A percentile compares a stretch with the other conserved stretches of the same genome.
phyloP scores from a whole-genome alignment of 2,113 vertebrate genomes.

The Chrysochloris asiatica region DNA sequence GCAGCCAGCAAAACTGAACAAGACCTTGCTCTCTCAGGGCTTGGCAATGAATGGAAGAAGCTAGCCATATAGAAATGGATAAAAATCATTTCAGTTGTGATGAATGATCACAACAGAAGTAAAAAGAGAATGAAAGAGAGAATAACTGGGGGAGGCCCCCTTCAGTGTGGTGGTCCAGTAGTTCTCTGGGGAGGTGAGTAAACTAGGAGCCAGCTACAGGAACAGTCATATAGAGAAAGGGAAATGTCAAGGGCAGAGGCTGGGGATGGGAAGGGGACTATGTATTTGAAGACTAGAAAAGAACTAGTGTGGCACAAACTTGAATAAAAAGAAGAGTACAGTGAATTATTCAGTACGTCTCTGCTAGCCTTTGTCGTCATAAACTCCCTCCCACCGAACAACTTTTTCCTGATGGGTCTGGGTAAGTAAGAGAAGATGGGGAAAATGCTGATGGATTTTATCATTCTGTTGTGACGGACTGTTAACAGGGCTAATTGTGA shows the following conservation, averaged over 20 bases:
- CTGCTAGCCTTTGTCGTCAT: too few species aligned
- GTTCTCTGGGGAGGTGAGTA: background rate
- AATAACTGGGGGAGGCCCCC: background rate
- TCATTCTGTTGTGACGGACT: too few species aligned
- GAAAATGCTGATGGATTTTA: too few species aligned
- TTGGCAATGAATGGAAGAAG: background rate
- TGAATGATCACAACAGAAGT: background rate
- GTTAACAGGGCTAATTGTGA: too few species aligned
- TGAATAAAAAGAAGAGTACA: background rate
- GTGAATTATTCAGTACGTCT: too few species aligned
- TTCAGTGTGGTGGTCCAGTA: rapidly evolving
- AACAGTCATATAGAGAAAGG: background rate
- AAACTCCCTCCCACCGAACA: too few species aligned
- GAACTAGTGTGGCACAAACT: background rate
- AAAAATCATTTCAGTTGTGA: background rate
- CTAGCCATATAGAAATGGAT: background rate
- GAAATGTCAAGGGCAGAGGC: rapidly evolving
- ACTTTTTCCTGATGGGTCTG: too few species aligned
- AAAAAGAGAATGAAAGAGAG: background rate
- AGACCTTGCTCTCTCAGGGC: background rate
- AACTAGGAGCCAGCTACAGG: background rate
- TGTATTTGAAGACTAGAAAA: background rate
- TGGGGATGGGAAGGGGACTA: rapidly evolving
- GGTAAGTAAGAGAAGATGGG: too few species aligned
- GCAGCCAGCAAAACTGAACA: background rate